A percentile compares a stretch with the other conserved stretches of the same genome.
These are phyloP conservation scores for Onychostoma macrolepis DNA, from an alignment of 2,113 vertebrate species.

Conservation along the genomic window DNA sequence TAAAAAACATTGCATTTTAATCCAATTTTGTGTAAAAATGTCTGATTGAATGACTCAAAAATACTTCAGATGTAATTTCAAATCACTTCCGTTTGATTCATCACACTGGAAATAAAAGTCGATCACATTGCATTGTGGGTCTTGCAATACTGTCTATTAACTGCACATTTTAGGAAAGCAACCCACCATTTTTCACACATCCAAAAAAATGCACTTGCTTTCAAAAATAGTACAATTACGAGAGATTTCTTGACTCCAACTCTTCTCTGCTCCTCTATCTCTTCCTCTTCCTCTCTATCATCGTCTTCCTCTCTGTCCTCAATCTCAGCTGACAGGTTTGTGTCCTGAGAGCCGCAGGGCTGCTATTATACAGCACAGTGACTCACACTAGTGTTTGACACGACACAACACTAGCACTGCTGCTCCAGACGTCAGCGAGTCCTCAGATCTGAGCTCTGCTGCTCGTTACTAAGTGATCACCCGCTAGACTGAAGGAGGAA, in stretches of 20 bases:
- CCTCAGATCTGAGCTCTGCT: background rate
- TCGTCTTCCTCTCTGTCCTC: constrained; percentile 30
- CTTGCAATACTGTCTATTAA: background rate
- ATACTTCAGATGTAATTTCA: background rate
- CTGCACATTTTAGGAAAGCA: background rate
- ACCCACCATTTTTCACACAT: background rate
- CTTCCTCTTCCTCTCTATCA: background rate
- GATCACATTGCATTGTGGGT: background rate
- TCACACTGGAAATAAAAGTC: background rate
- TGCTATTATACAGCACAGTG: constrained; percentile 46
- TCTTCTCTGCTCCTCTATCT: background rate
- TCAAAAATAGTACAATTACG: too few relatives aligned
- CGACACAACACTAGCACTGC: background rate
- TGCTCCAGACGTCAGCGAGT: background rate
- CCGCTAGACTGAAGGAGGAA: background rate
- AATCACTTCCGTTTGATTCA: background rate
- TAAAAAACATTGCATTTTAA: too few relatives aligned
- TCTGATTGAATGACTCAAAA: too few relatives aligned
- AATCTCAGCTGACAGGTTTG: constrained; percentile 34
- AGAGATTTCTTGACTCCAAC: background rate
- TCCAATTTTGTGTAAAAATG: too few relatives aligned
- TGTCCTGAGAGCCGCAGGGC: constrained; percentile 29
- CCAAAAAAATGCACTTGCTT: background rate
- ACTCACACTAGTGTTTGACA: constrained; percentile 9
- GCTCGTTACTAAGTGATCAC: background rate